These are phyloP conservation scores for Scaptomyza polygonia DNA, from an alignment of 2,888 invertebrate genomes.

Conservation along the genomic window DNA sequence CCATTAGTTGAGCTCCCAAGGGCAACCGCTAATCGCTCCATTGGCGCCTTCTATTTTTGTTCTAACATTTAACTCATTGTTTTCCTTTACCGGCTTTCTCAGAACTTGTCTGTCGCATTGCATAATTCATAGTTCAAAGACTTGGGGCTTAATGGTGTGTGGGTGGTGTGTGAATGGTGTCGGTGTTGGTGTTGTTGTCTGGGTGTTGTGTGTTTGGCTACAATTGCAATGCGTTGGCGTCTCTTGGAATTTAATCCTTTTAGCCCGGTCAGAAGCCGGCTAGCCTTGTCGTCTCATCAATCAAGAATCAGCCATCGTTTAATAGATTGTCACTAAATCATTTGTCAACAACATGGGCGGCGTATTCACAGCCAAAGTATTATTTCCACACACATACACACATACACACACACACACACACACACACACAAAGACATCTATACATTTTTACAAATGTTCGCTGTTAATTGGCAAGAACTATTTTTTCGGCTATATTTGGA, in stretches of 20 bases:
- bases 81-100: conserved; percentile 9
- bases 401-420: conserved; percentile 1
- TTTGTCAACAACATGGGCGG: conserved; percentile 62
- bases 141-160: conserved; percentile 8
- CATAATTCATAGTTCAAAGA: conserved; percentile 64
- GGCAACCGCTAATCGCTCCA: conserved; percentile 58
- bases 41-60: conserved; percentile 53
- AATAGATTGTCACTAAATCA: conserved; percentile 75
- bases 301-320: conserved; percentile 68
- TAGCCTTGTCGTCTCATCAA: conserved; percentile 49
- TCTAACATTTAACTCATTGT: conserved; percentile 26
- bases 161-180: neutral
- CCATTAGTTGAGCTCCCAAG: conserved; percentile 27
- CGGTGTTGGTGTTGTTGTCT: neutral
- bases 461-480: conserved; percentile 33
- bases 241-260: conserved; percentile 70
- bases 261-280: conserved; percentile 37
- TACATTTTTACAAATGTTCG: conserved; percentile 33
- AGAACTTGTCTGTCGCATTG: conserved; percentile 33
- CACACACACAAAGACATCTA: conserved; percentile 1
- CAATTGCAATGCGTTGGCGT: conserved; percentile 43
- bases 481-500: conserved; percentile 23
- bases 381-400: conserved; percentile 24
- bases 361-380: conserved; percentile 47
- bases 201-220: conserved; percentile 10